A percentile compares a stretch with the other conserved stretches of the same genome.
Conservation (phyloP, 2,888 invertebrate species). For the Parnassius smintheus region DNA sequence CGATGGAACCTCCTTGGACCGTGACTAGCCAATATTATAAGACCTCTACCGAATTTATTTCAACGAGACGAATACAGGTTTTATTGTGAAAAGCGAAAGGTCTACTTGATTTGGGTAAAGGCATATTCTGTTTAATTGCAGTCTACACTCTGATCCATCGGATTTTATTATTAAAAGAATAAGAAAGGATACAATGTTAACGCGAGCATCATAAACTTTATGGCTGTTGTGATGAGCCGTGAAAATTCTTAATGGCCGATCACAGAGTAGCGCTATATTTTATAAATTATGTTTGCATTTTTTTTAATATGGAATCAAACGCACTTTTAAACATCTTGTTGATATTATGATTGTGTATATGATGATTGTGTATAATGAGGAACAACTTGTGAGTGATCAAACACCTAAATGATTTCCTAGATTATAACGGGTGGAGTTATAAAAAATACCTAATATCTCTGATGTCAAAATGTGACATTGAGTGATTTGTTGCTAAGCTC, state of each 20-base stretch:
- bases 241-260: slow-evolving; percentile 58
- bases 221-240: slow-evolving; percentile 57
- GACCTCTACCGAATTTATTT: slow-evolving; percentile 37
- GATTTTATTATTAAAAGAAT: slow-evolving; percentile 53
- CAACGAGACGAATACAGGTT: slow-evolving; percentile 4
- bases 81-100: slow-evolving; percentile 8
- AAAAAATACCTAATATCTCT: slow-evolving; percentile 82
- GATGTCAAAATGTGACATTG: slow-evolving; percentile 82
- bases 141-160: slow-evolving; percentile 40
- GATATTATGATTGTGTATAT: slow-evolving; percentile 11
- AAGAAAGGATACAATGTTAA: slow-evolving; percentile 51
- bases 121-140: slow-evolving; percentile 17
- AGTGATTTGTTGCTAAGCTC: slow-evolving; percentile 83
- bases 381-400: slow-evolving; percentile 19
- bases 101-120: slow-evolving; percentile 16
- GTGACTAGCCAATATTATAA: slow-evolving; percentile 48
- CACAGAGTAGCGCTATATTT: slow-evolving; percentile 37
- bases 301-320: not conserved
- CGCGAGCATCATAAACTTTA: slow-evolving; percentile 62
- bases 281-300: slow-evolving; percentile 1
- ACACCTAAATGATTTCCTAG: slow-evolving; percentile 48
- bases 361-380: slow-evolving; percentile 10
- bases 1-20: slow-evolving; percentile 68
- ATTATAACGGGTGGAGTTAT: slow-evolving; percentile 73
- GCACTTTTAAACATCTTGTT: slow-evolving; percentile 12